A percentile compares a stretch with the other conserved stretches of the same genome.
phyloP scores from a whole-genome alignment of 2,888 invertebrate genomes.

The Rutpela maculata region DNA sequence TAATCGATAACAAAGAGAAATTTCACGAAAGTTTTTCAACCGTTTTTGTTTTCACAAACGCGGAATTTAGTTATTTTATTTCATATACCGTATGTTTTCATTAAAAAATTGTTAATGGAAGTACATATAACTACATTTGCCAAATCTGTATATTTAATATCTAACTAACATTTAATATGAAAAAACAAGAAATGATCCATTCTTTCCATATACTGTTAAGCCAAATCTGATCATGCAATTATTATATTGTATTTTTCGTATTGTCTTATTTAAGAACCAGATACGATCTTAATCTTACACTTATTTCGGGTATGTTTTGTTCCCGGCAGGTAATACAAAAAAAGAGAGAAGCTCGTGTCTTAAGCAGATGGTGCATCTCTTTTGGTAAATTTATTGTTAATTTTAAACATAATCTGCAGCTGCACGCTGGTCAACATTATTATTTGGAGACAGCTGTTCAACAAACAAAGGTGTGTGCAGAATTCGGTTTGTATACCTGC shows the following conservation, averaged over 20 bases:
- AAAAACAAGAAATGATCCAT: no score
- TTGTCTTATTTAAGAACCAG: background rate
- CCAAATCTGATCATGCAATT: no score
- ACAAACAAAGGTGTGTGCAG: background rate
- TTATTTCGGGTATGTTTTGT: no score
- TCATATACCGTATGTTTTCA: no score
- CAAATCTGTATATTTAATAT: no score
- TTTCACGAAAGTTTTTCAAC: background rate
- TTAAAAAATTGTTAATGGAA: no score
- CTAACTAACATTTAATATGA: no score
- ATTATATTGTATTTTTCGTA: background rate
- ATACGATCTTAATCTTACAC: no score
- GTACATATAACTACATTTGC: no score
- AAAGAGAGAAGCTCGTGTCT: background rate
- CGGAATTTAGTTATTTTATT: no score
- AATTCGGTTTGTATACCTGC: background rate
- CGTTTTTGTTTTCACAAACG: background rate
- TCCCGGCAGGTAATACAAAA: background rate
- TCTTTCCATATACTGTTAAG: no score
- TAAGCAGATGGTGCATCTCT: slow-evolving; percentile 12
- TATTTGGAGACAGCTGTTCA: slow-evolving; percentile 27
- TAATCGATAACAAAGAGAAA: background rate
- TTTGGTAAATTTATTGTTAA: slow-evolving; percentile 21
- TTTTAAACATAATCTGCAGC: slow-evolving; percentile 19
- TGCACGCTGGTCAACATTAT: slow-evolving; percentile 16